These are phyloP conservation scores for Ferdinandea cuprea DNA, from an alignment of 2,888 invertebrate species.

Conservation along the genomic window DNA sequence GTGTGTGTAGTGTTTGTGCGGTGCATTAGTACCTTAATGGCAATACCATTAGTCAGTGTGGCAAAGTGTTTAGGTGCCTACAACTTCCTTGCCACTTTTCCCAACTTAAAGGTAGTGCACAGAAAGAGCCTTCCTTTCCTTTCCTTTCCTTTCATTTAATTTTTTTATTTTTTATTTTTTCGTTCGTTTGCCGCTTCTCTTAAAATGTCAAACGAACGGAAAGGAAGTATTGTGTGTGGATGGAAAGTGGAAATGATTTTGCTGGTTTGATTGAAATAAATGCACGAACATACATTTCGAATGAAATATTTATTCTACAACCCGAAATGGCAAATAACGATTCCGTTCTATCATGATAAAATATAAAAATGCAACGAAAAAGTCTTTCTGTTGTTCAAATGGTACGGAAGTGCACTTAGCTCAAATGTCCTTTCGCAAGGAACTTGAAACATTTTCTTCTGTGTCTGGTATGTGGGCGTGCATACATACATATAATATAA, in stretches of 20 bases:
- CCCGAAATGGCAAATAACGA: slow-evolving; percentile 52
- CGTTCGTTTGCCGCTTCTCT: neutral
- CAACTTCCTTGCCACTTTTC: slow-evolving; percentile 38
- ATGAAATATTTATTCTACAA: slow-evolving; percentile 59
- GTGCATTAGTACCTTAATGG: slow-evolving; percentile 68
- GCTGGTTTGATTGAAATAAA: slow-evolving; percentile 58
- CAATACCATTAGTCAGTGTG: slow-evolving; percentile 62
- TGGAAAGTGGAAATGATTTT: slow-evolving; percentile 29
- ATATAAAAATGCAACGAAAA: slow-evolving; percentile 51
- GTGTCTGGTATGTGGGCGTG: slow-evolving; percentile 14
- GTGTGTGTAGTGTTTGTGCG: slow-evolving; percentile 45
- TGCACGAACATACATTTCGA: slow-evolving; percentile 56
- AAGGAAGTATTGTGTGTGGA: slow-evolving; percentile 27
- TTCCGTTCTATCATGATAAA: slow-evolving; percentile 8
- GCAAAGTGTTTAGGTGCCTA: slow-evolving; percentile 60
- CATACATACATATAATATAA: neutral
- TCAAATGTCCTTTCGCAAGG: slow-evolving; percentile 46
- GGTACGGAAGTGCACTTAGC: slow-evolving; percentile 59
- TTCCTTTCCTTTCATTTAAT: too few relatives aligned
- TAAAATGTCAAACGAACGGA: slow-evolving; percentile 23
- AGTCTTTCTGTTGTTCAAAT: slow-evolving; percentile 31
- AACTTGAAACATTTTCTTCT: slow-evolving; percentile 38
- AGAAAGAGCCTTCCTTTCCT: too few relatives aligned
- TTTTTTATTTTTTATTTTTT: neutral
- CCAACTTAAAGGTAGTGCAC: slow-evolving; percentile 23